A percentile compares a stretch with the other conserved stretches of the same genome.
phyloP scores from a whole-genome alignment of 64 coral and sea anemone species.

The Pocillopora verrucosa region DNA sequence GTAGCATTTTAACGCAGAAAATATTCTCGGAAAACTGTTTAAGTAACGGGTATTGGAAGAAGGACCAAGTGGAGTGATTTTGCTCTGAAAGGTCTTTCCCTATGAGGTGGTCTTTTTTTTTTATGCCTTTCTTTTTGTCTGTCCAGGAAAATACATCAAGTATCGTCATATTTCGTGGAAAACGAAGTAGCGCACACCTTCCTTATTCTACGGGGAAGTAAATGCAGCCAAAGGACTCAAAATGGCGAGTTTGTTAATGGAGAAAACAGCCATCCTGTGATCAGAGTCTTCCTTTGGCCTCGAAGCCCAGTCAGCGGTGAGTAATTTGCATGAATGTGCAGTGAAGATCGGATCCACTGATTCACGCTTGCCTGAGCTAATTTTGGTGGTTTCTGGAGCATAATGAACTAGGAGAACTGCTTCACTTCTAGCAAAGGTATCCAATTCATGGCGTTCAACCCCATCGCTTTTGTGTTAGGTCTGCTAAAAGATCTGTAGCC shows the following conservation, averaged over 20 bases:
- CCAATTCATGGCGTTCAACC: too few species aligned
- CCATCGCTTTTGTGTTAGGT: too few species aligned
- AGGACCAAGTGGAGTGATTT: too few species aligned
- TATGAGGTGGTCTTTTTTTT: background rate
- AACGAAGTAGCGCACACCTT: slow-evolving; percentile 92
- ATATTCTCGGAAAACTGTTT: too few species aligned
- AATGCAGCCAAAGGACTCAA: background rate
- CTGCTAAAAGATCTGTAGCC: too few species aligned
- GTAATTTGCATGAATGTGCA: background rate
- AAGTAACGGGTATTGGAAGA: too few species aligned
- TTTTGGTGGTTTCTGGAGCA: too few species aligned
- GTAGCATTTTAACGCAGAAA: too few species aligned
- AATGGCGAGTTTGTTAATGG: slow-evolving; percentile 3
- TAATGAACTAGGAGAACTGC: too few species aligned
- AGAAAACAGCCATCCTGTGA: background rate
- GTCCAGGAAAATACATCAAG: slow-evolving; percentile 75
- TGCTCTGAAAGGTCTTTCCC: background rate
- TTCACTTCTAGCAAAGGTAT: too few species aligned
- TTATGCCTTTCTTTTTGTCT: background rate
- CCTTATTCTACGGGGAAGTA: slow-evolving; percentile 62
- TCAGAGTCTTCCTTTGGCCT: slow-evolving; percentile 90
- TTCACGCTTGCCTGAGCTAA: too few species aligned
- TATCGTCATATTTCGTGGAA: slow-evolving; percentile 75
- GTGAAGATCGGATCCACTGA: too few species aligned
- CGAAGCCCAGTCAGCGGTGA: slow-evolving; percentile 80